These are phyloP conservation scores for Drosophila maculinotata DNA, from an alignment of 2,888 invertebrate species.

Conservation along the genomic window DNA sequence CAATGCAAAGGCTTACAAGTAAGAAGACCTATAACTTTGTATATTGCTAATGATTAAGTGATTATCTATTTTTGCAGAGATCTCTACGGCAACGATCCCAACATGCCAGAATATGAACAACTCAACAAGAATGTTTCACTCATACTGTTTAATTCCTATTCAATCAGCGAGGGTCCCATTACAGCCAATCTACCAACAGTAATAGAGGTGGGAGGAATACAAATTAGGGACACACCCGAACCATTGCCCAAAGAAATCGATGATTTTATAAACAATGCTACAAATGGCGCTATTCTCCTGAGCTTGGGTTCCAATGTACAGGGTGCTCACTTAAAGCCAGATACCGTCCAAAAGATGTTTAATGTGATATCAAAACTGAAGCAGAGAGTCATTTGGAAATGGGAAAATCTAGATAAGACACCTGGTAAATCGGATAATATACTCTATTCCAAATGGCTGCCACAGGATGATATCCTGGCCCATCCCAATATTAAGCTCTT, in stretches of 20 bases:
- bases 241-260: slow-evolving; percentile 79
- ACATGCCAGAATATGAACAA: slow-evolving; percentile 66
- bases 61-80: slow-evolving; percentile 16
- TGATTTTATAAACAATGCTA: slow-evolving; percentile 76
- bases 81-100: slow-evolving; percentile 54
- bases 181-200: slow-evolving; percentile 79
- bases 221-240: slow-evolving; percentile 78
- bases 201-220: slow-evolving; percentile 83
- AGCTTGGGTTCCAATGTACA: slow-evolving; percentile 85
- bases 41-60: no score
- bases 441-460: slow-evolving; percentile 87
- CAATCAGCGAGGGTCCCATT: slow-evolving; percentile 76
- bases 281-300: slow-evolving; percentile 84
- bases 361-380: slow-evolving; percentile 87
- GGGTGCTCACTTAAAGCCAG: slow-evolving; percentile 84
- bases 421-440: slow-evolving; percentile 84
- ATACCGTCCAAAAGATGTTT: slow-evolving; percentile 86
- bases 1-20: slow-evolving; percentile 44
- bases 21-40: no score
- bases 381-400: slow-evolving; percentile 89
- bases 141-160: slow-evolving; percentile 73
- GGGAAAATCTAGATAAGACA: slow-evolving; percentile 87
- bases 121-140: slow-evolving; percentile 79
- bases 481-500: slow-evolving; percentile 87
- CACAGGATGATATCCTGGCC: slow-evolving; percentile 88